These are phyloP conservation scores for Gobius niger DNA, from an alignment of 2,113 vertebrate genomes.

Conservation along the genomic window DNA sequence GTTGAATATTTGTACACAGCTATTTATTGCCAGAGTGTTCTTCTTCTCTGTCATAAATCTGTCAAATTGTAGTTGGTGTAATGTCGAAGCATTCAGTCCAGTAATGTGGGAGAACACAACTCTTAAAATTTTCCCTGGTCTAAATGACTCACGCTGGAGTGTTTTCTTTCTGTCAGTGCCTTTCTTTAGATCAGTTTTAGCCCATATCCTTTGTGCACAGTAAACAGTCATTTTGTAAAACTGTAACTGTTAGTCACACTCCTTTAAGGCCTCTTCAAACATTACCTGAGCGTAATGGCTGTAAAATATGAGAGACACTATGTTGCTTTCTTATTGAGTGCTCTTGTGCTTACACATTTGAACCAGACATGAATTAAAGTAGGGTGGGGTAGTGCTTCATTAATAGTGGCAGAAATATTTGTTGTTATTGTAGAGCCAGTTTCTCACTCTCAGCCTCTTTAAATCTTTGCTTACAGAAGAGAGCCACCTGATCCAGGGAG, in stretches of 20 bases:
- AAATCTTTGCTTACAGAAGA: slow-evolving; percentile 67
- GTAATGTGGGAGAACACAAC: slow-evolving; percentile 10
- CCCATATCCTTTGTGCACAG: slow-evolving; percentile 9
- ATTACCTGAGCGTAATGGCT: slow-evolving; percentile 17
- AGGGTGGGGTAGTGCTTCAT: slow-evolving; percentile 34
- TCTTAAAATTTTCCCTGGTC: slow-evolving; percentile 15
- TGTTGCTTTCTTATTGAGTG: slow-evolving; percentile 13
- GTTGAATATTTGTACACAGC: slow-evolving; percentile 40
- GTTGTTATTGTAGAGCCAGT: slow-evolving; percentile 25
- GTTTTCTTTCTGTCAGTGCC: slow-evolving; percentile 27
- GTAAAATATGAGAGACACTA: neutral
- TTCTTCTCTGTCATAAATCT: slow-evolving; percentile 29
- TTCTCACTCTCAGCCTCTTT: slow-evolving; percentile 50
- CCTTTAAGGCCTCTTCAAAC: slow-evolving; percentile 15
- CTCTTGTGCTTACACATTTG: neutral
- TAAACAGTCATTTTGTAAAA: slow-evolving; percentile 42
- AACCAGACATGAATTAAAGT: slow-evolving; percentile 24
- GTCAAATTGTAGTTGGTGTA: slow-evolving; percentile 4
- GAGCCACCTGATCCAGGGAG: slow-evolving; percentile 57
- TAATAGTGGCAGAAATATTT: slow-evolving; percentile 29
- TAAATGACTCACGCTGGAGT: slow-evolving; percentile 24
- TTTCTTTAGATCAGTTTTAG: slow-evolving; percentile 23
- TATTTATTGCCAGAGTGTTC: slow-evolving; percentile 40
- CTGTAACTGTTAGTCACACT: slow-evolving; percentile 37
- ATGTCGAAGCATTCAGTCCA: too few species aligned